Conservation (phyloP, 1,140 invertebrate genomes). For the Drosophila azteca region DNA sequence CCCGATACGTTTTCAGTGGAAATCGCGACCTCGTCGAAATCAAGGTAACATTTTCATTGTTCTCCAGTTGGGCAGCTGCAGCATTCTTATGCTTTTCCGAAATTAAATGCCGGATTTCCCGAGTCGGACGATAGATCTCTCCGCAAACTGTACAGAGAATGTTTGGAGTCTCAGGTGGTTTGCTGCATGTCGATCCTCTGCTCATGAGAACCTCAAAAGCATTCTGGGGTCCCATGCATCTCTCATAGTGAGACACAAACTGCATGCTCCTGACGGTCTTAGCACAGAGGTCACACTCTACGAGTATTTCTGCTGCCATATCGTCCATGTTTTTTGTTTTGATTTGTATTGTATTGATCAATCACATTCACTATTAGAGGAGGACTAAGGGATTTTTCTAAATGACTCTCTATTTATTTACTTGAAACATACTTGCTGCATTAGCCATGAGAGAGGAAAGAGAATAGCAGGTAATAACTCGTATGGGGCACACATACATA, state of each 20-base stretch:
- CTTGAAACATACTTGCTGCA: no score
- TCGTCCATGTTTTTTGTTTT: background rate
- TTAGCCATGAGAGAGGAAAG: no score
- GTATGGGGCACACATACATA: no score
- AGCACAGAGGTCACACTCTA: constrained; percentile 3
- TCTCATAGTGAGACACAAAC: constrained; percentile 2
- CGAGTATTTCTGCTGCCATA: background rate
- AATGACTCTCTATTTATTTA: background rate
- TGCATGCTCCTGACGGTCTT: background rate
- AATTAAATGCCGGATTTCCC: background rate
- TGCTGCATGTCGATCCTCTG: background rate
- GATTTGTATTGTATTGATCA: background rate
- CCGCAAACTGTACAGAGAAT: background rate
- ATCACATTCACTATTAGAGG: background rate
- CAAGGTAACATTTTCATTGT: background rate
- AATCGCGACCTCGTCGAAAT: background rate
- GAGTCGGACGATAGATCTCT: no score
- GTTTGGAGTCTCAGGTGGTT: no score
- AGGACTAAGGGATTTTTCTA: background rate
- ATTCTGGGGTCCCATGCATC: background rate
- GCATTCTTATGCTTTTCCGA: background rate
- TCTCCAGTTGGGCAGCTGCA: background rate
- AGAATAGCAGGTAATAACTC: no score
- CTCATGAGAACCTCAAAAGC: background rate
- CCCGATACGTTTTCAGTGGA: background rate